phyloP scores from a whole-genome alignment of 23 tunicate genomes.

The Oikopleura dioica region DNA sequence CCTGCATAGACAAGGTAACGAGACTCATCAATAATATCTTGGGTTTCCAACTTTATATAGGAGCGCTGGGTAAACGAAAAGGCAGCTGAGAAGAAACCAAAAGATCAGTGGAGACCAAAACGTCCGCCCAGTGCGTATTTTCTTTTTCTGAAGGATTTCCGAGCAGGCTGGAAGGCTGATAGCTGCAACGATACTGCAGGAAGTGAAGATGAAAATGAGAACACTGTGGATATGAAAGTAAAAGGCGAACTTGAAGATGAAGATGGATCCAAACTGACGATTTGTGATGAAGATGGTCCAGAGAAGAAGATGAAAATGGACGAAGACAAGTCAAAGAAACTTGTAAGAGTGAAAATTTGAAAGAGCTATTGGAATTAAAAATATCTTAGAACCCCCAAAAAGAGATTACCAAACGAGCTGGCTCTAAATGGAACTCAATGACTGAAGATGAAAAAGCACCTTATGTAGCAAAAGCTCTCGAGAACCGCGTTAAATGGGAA shows the following conservation, averaged over 20 bases:
- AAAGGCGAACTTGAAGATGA: too few species aligned
- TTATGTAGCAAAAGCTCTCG: conserved; percentile 62
- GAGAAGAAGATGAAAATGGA: background rate
- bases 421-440: conserved; percentile 62
- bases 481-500: conserved; percentile 60
- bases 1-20: conserved; percentile 24
- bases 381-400: conserved; percentile 7
- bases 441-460: conserved; percentile 66
- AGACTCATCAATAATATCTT: background rate
- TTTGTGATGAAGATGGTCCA: too few species aligned
- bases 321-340: too few species aligned
- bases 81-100: conserved; percentile 76
- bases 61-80: conserved; percentile 79
- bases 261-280: too few species aligned
- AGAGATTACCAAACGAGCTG: conserved; percentile 92
- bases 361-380: background rate
- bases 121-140: conserved; percentile 82
- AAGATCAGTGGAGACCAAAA: conserved; percentile 76
- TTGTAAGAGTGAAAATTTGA: background rate
- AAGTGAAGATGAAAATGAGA: background rate
- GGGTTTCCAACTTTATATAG: too few species aligned
- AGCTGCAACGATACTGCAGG: background rate
- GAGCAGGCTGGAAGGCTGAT: conserved; percentile 22
- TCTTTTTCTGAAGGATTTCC: conserved; percentile 50
- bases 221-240: background rate